Evolutionary conservation across 2,888 invertebrate species (phyloP).

Genomic region (Conus canariensis): DNA sequence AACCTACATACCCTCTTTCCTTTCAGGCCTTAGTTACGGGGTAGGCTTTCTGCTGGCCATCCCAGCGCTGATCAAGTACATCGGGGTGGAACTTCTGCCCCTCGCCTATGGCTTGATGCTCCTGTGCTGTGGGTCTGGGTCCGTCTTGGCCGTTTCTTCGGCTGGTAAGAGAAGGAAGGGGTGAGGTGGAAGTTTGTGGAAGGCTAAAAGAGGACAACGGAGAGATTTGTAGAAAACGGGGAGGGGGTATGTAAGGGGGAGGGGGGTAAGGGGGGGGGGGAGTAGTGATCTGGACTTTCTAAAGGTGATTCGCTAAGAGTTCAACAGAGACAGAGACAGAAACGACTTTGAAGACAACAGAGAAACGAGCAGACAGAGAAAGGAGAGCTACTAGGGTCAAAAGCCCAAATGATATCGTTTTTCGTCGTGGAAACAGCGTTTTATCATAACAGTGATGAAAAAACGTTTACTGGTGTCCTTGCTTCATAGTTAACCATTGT

Average conservation of each 20-base stretch:
- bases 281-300: no score
- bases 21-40: slow-evolving; percentile 23
- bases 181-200: not conserved
- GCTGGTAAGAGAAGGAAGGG: not conserved
- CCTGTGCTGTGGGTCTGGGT: slow-evolving; percentile 29
- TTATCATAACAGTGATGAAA: no score
- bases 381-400: not conserved
- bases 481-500: no score
- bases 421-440: no score
- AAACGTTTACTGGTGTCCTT: no score
- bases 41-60: slow-evolving; percentile 40
- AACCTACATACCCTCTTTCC: no score
- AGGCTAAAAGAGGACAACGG: not conserved
- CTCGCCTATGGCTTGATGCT: slow-evolving; percentile 11
- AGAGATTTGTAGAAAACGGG: not conserved
- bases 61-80: slow-evolving; percentile 38
- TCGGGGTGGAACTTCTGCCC: not conserved
- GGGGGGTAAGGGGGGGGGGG: not conserved
- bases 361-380: no score
- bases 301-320: not conserved
- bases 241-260: not conserved
- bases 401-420: no score
- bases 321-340: no score
- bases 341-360: no score
- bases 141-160: slow-evolving; percentile 4